phyloP scores from a whole-genome alignment of 2,888 invertebrate genomes.

The Cremastobaeus sp. region DNA sequence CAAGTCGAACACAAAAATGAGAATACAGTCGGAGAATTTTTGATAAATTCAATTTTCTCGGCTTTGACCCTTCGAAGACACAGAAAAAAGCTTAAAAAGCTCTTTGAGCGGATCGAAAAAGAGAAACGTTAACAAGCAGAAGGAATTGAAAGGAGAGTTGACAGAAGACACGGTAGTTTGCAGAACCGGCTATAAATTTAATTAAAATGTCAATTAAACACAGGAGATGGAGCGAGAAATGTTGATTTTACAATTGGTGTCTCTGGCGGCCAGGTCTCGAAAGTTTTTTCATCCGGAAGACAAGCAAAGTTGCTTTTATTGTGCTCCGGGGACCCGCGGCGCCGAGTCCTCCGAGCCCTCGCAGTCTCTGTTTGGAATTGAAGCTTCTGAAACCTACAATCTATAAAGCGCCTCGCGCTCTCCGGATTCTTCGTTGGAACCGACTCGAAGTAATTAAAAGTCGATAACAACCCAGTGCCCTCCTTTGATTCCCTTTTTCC shows the following conservation, averaged over 20 bases:
- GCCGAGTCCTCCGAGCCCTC: slow-evolving; percentile 11
- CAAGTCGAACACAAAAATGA: too few relatives aligned
- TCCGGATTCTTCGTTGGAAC: slow-evolving; percentile 66
- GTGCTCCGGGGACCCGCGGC: slow-evolving; percentile 30
- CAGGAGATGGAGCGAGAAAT: slow-evolving; percentile 11
- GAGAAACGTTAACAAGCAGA: too few relatives aligned
- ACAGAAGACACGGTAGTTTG: slow-evolving; percentile 3
- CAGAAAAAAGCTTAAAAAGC: too few relatives aligned
- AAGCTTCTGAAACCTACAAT: slow-evolving; percentile 55
- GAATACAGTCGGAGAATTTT: too few relatives aligned
- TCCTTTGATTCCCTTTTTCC: slow-evolving; percentile 53
- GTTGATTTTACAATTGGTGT: slow-evolving; percentile 46
- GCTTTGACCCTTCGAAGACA: too few relatives aligned
- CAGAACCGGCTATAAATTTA: slow-evolving; percentile 28
- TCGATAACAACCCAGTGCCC: slow-evolving; percentile 74
- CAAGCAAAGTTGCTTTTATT: slow-evolving; percentile 50
- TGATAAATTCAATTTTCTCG: too few relatives aligned
- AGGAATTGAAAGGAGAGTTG: too few relatives aligned
- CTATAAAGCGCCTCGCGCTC: slow-evolving; percentile 46
- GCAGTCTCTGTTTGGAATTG: slow-evolving; percentile 63
- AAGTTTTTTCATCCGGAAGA: slow-evolving; percentile 52
- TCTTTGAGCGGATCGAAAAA: too few relatives aligned
- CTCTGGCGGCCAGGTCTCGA: slow-evolving; percentile 23
- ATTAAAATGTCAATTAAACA: slow-evolving; percentile 45
- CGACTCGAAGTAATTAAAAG: slow-evolving; percentile 75